Conservation (phyloP, 2,797 vertebrate species). For the Sebastes cheni region DNA sequence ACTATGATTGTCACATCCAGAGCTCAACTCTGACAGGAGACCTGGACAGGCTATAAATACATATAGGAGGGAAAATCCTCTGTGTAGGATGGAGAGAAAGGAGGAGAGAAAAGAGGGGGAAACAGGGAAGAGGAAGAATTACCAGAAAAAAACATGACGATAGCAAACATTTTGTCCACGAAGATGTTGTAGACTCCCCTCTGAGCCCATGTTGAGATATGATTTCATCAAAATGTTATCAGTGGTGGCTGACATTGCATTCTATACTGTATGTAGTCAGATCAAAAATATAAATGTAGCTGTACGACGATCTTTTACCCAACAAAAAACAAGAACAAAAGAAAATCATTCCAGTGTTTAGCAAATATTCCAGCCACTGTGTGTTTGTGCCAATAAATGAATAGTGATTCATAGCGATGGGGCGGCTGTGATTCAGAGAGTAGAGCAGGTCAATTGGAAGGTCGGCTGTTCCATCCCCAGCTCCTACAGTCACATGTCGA, state of each 20-base stretch:
- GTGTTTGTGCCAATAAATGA: too few species aligned
- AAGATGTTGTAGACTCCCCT: background rate
- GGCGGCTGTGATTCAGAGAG: too few species aligned
- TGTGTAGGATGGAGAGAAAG: background rate
- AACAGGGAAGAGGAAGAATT: background rate
- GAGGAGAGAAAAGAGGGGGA: too few species aligned
- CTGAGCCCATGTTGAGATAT: background rate
- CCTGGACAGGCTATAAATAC: conserved; percentile 40
- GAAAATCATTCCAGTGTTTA: background rate
- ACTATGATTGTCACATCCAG: conserved; percentile 39
- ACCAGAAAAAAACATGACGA: background rate
- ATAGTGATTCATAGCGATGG: too few species aligned
- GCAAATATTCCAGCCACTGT: background rate
- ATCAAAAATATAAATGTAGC: background rate
- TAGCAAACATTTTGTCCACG: background rate
- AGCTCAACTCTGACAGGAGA: conserved; percentile 21
- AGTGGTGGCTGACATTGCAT: background rate
- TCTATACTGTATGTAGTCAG: background rate
- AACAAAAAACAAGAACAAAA: background rate
- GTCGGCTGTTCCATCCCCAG: too few species aligned
- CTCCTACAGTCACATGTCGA: too few species aligned
- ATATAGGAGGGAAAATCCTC: conserved; percentile 4
- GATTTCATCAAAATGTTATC: background rate
- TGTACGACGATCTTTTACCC: too few species aligned
- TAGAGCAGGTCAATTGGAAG: too few species aligned